Conservation (phyloP, 2,888 invertebrate genomes). For the Tanypteryx hageni region DNA sequence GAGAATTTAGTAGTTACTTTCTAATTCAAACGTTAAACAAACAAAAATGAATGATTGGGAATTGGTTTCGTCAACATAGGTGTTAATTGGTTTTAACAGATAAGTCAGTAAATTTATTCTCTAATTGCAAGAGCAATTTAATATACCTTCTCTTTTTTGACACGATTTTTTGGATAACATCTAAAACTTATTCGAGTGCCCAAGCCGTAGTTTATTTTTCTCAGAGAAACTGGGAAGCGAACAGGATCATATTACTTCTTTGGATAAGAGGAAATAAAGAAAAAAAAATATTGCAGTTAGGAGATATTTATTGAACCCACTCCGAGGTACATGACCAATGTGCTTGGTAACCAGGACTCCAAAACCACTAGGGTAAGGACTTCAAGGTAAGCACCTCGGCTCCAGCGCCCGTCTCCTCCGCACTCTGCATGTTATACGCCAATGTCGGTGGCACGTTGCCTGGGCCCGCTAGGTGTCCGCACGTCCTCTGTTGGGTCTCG, state of each 20-base stretch:
- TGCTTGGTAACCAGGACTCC: background rate
- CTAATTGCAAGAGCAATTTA: too few species aligned
- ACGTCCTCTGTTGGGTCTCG: background rate
- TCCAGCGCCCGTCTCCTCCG: conserved; percentile 1
- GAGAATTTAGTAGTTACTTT: too few species aligned
- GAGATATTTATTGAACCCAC: conserved; percentile 53
- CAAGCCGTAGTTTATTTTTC: too few species aligned
- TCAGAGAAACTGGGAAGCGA: too few species aligned
- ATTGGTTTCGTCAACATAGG: too few species aligned
- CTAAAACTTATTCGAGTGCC: too few species aligned
- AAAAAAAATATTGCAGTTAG: conserved; percentile 3
- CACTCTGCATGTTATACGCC: conserved; percentile 36
- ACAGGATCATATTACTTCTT: background rate
- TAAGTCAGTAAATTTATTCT: too few species aligned
- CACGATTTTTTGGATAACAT: too few species aligned
- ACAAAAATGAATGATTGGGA: too few species aligned
- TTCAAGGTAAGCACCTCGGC: conserved; percentile 45
- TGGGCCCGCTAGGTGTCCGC: conserved; percentile 4
- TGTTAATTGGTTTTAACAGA: too few species aligned
- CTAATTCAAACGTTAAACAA: too few species aligned
- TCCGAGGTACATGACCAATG: conserved; percentile 13
- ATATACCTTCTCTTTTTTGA: too few species aligned
- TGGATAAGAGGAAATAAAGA: background rate
- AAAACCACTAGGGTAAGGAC: background rate
- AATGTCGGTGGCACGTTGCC: conserved; percentile 42